Evolutionary conservation across 2,113 vertebrate species (phyloP).

Genomic region (Epinephelus cyanopodus): DNA sequence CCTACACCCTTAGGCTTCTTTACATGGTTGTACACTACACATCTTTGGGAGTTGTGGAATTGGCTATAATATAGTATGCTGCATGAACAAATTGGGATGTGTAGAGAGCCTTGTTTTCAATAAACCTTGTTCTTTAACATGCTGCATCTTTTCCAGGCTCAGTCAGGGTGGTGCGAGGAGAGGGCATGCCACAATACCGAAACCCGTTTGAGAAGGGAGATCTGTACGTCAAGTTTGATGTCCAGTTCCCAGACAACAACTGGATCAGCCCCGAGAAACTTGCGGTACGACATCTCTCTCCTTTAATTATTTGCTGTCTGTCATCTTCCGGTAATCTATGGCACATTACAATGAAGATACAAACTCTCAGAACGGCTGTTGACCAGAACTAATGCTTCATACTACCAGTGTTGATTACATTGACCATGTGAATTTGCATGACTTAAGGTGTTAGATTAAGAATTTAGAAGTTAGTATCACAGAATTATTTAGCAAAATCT

Average conservation of each 20-base stretch:
- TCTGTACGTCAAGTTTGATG: slow-evolving; percentile 97
- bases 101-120: not conserved
- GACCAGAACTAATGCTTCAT: not conserved
- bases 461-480: not conserved
- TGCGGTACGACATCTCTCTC: slow-evolving; percentile 82
- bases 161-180: slow-evolving; percentile 90
- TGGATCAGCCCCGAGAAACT: slow-evolving; percentile 98
- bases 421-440: not conserved
- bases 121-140: not conserved
- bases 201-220: slow-evolving; percentile 99
- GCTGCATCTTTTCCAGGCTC: slow-evolving; percentile 50
- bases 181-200: slow-evolving; percentile 98
- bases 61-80: not conserved
- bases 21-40: not conserved
- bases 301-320: not conserved
- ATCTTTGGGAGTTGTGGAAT: not conserved
- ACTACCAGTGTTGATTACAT: not conserved
- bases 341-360: not conserved
- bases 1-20: not conserved
- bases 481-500: not conserved
- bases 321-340: not conserved
- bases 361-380: not conserved
- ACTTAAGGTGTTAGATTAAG: not conserved
- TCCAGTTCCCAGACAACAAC: slow-evolving; percentile 97
- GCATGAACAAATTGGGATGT: no score